phyloP scores from a whole-genome alignment of 2,888 invertebrate genomes.

The Antheraea assamensis region DNA sequence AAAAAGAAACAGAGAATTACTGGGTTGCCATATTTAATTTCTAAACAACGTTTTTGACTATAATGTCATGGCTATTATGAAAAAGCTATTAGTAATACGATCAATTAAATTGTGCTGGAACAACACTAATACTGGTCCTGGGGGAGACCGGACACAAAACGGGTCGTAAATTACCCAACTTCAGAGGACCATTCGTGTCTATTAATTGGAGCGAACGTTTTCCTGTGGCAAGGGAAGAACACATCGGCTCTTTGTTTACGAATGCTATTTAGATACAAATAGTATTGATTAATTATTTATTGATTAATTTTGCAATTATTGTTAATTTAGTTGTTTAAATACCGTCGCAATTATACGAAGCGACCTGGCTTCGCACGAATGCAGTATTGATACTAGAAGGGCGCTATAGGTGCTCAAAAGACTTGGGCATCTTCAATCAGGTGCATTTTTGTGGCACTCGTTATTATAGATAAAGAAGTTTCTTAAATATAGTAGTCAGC shows the following conservation, averaged over 20 bases:
- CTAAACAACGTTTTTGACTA: not conserved
- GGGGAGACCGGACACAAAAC: conserved; percentile 1
- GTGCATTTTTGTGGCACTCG: too few relatives aligned
- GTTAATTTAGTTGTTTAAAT: too few relatives aligned
- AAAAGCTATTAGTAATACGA: not conserved
- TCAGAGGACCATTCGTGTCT: conserved; percentile 12
- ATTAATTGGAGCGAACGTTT: conserved; percentile 17
- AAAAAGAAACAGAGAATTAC: too few relatives aligned
- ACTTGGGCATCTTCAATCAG: too few relatives aligned
- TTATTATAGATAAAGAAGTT: too few relatives aligned
- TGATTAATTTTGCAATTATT: too few relatives aligned
- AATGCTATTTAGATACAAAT: not conserved
- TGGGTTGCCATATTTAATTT: too few relatives aligned
- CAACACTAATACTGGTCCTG: not conserved
- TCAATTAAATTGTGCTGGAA: not conserved
- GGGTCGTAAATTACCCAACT: conserved; percentile 12
- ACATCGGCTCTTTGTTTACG: not conserved
- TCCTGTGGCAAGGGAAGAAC: conserved; percentile 1
- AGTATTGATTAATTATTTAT: not conserved
- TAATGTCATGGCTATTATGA: not conserved
- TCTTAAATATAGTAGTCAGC: too few relatives aligned
- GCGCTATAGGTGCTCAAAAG: too few relatives aligned
- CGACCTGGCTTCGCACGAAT: too few relatives aligned
- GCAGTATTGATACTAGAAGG: too few relatives aligned
- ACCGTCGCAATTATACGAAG: too few relatives aligned